phyloP scores from a whole-genome alignment of 1,140 invertebrate species.

The Tyrophagus putrescentiae region DNA sequence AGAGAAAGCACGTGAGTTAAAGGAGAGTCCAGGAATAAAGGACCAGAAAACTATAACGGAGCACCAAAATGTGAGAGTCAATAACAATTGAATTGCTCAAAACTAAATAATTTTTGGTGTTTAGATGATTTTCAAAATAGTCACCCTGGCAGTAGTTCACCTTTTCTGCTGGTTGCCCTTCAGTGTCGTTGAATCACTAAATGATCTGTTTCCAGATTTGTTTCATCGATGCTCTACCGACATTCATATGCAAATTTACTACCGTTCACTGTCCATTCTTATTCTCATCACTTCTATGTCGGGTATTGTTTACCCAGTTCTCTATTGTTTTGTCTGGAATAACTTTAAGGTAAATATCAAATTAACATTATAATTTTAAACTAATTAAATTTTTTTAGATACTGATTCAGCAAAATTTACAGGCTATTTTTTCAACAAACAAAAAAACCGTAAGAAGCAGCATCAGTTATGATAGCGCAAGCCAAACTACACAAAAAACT shows the following conservation, averaged over 20 bases:
- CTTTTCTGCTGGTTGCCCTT: conserved; percentile 14
- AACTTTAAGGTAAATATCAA: conserved; percentile 4
- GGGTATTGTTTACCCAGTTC: conserved; percentile 9
- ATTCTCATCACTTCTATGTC: conserved; percentile 10
- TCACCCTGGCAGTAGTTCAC: neutral
- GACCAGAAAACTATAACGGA: neutral
- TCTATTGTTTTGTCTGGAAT: conserved; percentile 11
- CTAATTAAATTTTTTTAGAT: too few species aligned
- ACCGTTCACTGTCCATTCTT: neutral
- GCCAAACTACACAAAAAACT: too few species aligned
- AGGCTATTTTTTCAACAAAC: too few species aligned
- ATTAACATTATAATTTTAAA: neutral
- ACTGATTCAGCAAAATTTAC: too few species aligned
- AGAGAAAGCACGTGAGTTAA: neutral
- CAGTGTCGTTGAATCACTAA: conserved; percentile 6
- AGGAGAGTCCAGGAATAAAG: neutral
- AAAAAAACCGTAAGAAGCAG: too few species aligned
- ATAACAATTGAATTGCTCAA: neutral
- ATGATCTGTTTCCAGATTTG: conserved; percentile 13
- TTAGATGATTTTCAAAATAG: neutral
- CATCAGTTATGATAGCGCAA: too few species aligned
- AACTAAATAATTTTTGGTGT: neutral
- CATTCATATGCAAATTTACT: conserved; percentile 3
- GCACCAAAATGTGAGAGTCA: too few species aligned
- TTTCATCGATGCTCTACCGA: conserved; percentile 1